Conservation (phyloP, 2,113 vertebrate species). For the Siphamia tubifer region DNA sequence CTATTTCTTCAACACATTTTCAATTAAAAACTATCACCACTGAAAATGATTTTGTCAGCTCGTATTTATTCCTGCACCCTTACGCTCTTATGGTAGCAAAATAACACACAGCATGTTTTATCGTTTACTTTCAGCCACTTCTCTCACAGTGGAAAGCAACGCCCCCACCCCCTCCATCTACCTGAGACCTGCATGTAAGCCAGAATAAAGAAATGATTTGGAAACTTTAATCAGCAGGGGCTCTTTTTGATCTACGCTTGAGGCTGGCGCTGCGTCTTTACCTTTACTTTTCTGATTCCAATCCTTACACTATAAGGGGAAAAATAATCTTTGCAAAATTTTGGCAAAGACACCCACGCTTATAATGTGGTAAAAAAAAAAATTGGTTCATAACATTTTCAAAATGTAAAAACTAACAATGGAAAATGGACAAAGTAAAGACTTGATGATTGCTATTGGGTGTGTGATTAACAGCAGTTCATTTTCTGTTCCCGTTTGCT, state of each 20-base stretch:
- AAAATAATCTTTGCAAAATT: background rate
- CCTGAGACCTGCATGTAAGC: slow-evolving; percentile 2
- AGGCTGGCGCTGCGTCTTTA: slow-evolving; percentile 4
- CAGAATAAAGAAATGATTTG: slow-evolving; percentile 36
- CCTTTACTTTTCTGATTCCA: background rate
- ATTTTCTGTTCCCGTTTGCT: background rate
- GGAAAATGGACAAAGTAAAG: background rate
- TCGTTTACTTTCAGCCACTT: slow-evolving; percentile 24
- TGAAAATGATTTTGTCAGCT: background rate
- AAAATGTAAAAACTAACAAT: background rate
- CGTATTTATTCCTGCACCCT: background rate
- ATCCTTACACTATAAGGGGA: background rate
- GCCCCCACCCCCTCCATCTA: background rate
- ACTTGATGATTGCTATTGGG: background rate
- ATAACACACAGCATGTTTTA: background rate
- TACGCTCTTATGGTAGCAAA: background rate
- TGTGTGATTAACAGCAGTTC: background rate
- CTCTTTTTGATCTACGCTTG: slow-evolving; percentile 21
- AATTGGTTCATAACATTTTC: background rate
- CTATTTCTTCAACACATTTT: background rate
- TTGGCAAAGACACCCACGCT: background rate
- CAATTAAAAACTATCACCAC: background rate
- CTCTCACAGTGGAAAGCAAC: slow-evolving; percentile 9
- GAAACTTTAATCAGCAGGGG: slow-evolving; percentile 38
- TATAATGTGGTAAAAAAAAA: background rate